A percentile compares a stretch with the other conserved stretches of the same genome.
These are phyloP conservation scores for Mastigias papua DNA, from an alignment of 30 jellyfish, hydroid and myxozoan genomes.

Conservation along the genomic window DNA sequence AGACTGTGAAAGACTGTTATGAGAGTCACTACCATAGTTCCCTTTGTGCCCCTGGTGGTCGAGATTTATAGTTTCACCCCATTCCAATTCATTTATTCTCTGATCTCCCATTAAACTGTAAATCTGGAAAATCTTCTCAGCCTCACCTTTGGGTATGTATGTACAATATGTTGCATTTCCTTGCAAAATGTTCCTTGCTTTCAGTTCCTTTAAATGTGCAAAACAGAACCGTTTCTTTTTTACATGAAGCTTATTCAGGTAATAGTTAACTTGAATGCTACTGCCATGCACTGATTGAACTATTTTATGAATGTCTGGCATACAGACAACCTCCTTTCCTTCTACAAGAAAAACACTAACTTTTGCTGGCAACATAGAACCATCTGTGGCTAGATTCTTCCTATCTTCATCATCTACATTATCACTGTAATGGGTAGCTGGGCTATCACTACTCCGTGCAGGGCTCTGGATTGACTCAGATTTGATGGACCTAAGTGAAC, in stretches of 20 bases:
- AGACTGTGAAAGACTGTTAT: conserved; percentile 18
- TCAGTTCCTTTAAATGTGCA: conserved; percentile 96
- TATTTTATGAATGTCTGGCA: conserved; percentile 96
- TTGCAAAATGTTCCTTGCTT: conserved; percentile 86
- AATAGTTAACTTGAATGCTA: conserved; percentile 96
- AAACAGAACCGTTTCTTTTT: conserved; percentile 96
- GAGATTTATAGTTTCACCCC: conserved; percentile 86
- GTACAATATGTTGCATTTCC: conserved; percentile 99
- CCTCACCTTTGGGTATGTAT: conserved; percentile 93
- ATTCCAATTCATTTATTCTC: conserved; percentile 72
- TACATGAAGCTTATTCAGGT: conserved; percentile 89
- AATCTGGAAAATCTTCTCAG: conserved; percentile 94
- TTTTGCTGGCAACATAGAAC: conserved; percentile 20
- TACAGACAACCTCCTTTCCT: conserved; percentile 95
- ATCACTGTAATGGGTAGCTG: conserved; percentile 13
- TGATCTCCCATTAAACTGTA: conserved; percentile 96
- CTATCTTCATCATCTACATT: conserved; percentile 52
- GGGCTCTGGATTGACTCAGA: conserved; percentile 62
- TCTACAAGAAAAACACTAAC: conserved; percentile 95
- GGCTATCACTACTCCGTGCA: conserved; percentile 41
- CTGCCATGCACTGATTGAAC: conserved; percentile 96
- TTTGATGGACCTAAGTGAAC: conserved; percentile 32
- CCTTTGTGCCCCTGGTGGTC: conserved; percentile 66
- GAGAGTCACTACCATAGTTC: conserved; percentile 4
- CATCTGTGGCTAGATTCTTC: conserved; percentile 39